Conservation (phyloP, 2,797 vertebrate genomes). For the Myoxocephalus aenaeus region DNA sequence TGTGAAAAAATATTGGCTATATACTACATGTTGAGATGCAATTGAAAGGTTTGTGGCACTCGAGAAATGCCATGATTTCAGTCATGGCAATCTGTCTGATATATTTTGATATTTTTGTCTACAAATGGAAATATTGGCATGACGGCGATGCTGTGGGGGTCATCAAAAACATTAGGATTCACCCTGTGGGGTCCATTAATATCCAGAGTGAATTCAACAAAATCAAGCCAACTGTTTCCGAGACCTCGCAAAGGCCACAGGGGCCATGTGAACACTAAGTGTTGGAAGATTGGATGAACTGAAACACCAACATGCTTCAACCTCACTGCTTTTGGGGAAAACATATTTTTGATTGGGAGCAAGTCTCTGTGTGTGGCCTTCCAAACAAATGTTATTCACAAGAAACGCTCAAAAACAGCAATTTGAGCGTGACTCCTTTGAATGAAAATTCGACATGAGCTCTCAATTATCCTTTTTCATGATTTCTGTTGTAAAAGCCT, state of each 20-base stretch:
- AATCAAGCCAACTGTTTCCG: slow-evolving; percentile 10
- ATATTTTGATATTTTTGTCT: slow-evolving; percentile 23
- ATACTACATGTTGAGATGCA: neutral
- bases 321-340: slow-evolving; percentile 2
- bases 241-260: slow-evolving; percentile 16
- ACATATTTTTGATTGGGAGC: neutral
- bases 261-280: neutral
- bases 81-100: neutral
- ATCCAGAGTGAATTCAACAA: slow-evolving; percentile 36
- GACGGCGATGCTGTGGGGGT: neutral
- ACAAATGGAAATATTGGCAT: slow-evolving; percentile 24
- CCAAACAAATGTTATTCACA: slow-evolving; percentile 22
- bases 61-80: neutral
- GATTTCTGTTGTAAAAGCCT: slow-evolving; percentile 27
- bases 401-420: slow-evolving; percentile 33
- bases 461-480: slow-evolving; percentile 39
- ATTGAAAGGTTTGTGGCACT: neutral
- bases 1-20: neutral
- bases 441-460: slow-evolving; percentile 36
- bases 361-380: slow-evolving; percentile 30
- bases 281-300: neutral
- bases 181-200: slow-evolving; percentile 23
- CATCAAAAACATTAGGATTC: slow-evolving; percentile 28
- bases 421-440: slow-evolving; percentile 12
- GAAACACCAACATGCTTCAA: slow-evolving; percentile 3